Percentiles rank a stretch among this genome's conserved stretches.
These are phyloP conservation scores for Neopipo cinnamomea DNA, from an alignment of 2,113 vertebrate species.

Conservation along the genomic window DNA sequence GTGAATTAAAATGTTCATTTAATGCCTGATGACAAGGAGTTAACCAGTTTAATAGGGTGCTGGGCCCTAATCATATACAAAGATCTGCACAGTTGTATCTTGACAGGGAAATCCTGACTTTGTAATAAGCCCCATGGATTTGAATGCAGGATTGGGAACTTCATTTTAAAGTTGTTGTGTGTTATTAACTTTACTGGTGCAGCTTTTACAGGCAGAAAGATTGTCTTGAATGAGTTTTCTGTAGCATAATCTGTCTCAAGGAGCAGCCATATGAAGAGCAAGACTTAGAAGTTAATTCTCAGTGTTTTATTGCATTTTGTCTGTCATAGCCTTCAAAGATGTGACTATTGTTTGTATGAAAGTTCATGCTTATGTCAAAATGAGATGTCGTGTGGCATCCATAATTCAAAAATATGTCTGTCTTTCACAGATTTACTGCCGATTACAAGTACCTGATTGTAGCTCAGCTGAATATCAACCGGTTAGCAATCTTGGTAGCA, in stretches of 20 bases:
- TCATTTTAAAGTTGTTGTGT: not conserved
- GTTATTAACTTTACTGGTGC: not conserved
- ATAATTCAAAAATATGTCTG: not conserved
- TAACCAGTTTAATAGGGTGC: not conserved
- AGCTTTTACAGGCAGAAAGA: not conserved
- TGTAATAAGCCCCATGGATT: not conserved
- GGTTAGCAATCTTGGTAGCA: conserved; percentile 80
- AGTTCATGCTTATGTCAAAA: not conserved
- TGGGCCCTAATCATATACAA: not conserved
- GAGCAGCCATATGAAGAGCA: not conserved
- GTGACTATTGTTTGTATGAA: not conserved
- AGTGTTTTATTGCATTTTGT: not conserved
- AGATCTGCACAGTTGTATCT: not conserved
- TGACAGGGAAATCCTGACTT: not conserved
- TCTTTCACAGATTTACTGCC: conserved; percentile 79
- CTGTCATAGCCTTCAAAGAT: not conserved
- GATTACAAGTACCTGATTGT: conserved; percentile 85
- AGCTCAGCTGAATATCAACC: conserved; percentile 86
- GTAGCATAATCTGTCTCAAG: not conserved
- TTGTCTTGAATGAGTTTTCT: not conserved
- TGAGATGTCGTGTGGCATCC: not conserved
- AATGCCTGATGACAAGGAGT: not conserved
- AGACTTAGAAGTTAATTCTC: not conserved
- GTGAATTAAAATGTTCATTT: not conserved
- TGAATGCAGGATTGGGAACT: not conserved